Evolutionary conservation across 1,140 invertebrate species (phyloP), one percentile per base, ranked within the genome.

Genomic region (Bombus superbus): DNA sequence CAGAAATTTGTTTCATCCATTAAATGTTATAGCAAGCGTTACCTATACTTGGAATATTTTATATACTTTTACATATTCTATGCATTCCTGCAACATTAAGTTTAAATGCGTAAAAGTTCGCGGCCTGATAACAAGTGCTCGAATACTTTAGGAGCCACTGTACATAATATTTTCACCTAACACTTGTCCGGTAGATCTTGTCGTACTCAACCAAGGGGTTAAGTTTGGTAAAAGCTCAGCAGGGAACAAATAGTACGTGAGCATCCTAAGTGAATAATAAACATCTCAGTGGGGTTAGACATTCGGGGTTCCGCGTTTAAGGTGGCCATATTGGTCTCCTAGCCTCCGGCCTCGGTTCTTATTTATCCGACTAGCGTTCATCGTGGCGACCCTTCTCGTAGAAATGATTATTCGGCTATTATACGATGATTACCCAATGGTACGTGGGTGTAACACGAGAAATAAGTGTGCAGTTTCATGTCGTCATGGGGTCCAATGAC

Each of bases 191-290:
- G 64, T 64, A 47, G 28, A 38, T 13, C 40, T 62, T 88, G 68
- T 72, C 38, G 78, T 40, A n/a, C 25, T 84, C 18, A 66, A 66
- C 32, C 83, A 86, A 88, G 68, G 86, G 89, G 83, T 90, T 53
- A 79, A 88, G 76, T 35, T 66, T 76, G 83, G 18, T 15, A 68
- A 22, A 83, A 71, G 68, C 80, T 81, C 86, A 75, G 85, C 86
- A 28, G 92, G 89, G 90, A 91, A 89, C 87, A 90, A 92, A 91
- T 92, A 92, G 88, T 92, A 92, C 86, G 85, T 90, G 92, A 94
- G 91, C 92, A 93, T 92, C 89, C 86, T 94, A 93, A 94, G 92
- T 94, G 93, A 94, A 94, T 94, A 94, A 94, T 94, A 93, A 94
- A 94, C 89, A 91, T 92, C 89, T 86, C 85, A 88, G 79, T 91